phyloP scores from a whole-genome alignment of 2,888 invertebrate genomes.

The Eueremaeus valkanovi region DNA sequence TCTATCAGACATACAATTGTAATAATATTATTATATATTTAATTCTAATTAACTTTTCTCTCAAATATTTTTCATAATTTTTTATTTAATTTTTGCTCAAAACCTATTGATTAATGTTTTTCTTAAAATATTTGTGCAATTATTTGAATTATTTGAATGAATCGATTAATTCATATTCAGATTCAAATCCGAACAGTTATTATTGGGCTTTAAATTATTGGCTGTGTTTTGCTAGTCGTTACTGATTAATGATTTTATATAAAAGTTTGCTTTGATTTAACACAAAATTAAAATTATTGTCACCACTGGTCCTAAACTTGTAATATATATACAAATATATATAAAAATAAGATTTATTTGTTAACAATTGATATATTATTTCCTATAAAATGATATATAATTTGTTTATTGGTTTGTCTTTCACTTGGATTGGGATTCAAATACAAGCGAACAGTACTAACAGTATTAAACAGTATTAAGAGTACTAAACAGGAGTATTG shows the following conservation, averaged over 20 bases:
- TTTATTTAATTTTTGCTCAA: slow-evolving; percentile 5
- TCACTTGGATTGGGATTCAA: too few relatives aligned
- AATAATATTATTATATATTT: too few relatives aligned
- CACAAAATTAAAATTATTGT: slow-evolving; percentile 3
- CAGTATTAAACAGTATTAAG: too few relatives aligned
- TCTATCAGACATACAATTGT: too few relatives aligned
- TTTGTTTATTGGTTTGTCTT: too few relatives aligned
- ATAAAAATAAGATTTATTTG: slow-evolving; percentile 13
- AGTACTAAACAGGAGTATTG: too few relatives aligned
- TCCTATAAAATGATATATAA: too few relatives aligned
- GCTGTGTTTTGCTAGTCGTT: slow-evolving; percentile 22
- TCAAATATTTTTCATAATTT: too few relatives aligned
- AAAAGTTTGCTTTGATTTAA: not conserved
- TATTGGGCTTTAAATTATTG: slow-evolving; percentile 16
- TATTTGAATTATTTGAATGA: not conserved
- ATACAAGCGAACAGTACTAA: too few relatives aligned
- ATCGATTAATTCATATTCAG: too few relatives aligned
- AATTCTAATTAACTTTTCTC: not conserved
- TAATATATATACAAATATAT: not conserved
- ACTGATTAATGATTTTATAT: not conserved
- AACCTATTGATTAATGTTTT: not conserved
- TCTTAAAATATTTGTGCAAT: not conserved
- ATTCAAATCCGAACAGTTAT: not conserved
- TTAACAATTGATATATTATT: not conserved
- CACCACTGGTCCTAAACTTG: not conserved